Conservation (phyloP, 2,797 vertebrate genomes). For the Muraenolepis orangiensis region DNA sequence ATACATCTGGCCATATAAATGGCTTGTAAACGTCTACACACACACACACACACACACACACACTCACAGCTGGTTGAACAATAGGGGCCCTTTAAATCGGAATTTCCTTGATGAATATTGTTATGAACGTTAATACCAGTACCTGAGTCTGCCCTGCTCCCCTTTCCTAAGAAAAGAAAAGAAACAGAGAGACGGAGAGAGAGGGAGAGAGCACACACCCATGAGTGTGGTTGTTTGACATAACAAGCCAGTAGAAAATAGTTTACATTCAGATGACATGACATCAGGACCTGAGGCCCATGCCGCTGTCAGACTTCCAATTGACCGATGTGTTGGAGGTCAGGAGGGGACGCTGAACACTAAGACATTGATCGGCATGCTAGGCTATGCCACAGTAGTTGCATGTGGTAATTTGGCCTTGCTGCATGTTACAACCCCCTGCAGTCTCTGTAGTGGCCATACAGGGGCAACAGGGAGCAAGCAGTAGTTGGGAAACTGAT, state of each 20-base stretch:
- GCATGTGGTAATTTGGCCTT: too few species aligned
- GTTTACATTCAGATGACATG: not conserved
- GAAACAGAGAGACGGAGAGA: not conserved
- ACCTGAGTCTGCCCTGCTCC: slow-evolving; percentile 89
- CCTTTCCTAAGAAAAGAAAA: slow-evolving; percentile 78
- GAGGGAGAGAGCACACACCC: not conserved
- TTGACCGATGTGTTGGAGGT: not conserved
- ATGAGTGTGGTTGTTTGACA: slow-evolving; percentile 1
- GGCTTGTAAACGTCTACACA: too few species aligned
- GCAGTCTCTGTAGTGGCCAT: too few species aligned
- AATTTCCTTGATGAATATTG: too few species aligned
- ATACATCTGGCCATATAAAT: too few species aligned
- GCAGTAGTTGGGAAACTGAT: too few species aligned
- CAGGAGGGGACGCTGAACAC: not conserved
- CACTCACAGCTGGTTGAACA: too few species aligned
- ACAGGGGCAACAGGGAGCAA: too few species aligned
- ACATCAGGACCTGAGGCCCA: not conserved
- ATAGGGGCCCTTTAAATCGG: too few species aligned
- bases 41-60: too few species aligned
- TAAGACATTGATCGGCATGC: not conserved
- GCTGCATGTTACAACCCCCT: too few species aligned
- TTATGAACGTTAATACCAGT: slow-evolving; percentile 30
- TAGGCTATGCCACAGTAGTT: too few species aligned
- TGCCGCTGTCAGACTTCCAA: not conserved
- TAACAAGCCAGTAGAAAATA: not conserved